Conservation (phyloP, 2,113 vertebrate species). For the Halcyon senegalensis region DNA sequence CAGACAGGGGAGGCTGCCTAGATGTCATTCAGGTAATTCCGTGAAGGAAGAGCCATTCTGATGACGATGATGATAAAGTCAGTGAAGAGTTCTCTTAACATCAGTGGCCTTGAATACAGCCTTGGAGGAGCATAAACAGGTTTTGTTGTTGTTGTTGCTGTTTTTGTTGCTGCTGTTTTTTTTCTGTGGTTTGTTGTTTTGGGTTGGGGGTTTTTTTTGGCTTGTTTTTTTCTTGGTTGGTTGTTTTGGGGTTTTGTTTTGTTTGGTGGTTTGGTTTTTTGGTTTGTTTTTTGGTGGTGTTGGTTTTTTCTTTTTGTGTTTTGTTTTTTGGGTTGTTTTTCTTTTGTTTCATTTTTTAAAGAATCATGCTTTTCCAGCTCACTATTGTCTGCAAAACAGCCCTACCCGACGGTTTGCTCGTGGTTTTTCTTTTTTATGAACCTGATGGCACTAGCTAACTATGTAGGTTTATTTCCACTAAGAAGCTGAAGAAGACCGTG, state of each 20-base stretch:
- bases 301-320: neutral
- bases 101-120: neutral
- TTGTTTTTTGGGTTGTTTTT: neutral
- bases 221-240: too few species aligned
- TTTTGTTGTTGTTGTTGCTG: neutral
- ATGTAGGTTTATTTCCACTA: neutral
- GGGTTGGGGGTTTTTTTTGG: too few species aligned
- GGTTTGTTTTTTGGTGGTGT: too few species aligned
- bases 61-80: neutral
- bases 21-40: neutral
- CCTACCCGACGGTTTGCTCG: neutral
- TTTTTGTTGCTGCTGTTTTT: too few species aligned
- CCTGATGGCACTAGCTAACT: neutral
- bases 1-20: neutral
- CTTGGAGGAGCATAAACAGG: neutral
- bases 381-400: neutral
- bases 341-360: neutral
- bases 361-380: neutral
- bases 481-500: neutral
- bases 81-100: neutral
- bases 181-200: too few species aligned
- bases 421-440: neutral
- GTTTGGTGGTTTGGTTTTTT: too few species aligned
- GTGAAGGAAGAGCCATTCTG: neutral
- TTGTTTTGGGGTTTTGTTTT: too few species aligned